These are phyloP conservation scores for Pseudeuparius sepicola DNA, from an alignment of 2,888 invertebrate genomes.

Conservation along the genomic window DNA sequence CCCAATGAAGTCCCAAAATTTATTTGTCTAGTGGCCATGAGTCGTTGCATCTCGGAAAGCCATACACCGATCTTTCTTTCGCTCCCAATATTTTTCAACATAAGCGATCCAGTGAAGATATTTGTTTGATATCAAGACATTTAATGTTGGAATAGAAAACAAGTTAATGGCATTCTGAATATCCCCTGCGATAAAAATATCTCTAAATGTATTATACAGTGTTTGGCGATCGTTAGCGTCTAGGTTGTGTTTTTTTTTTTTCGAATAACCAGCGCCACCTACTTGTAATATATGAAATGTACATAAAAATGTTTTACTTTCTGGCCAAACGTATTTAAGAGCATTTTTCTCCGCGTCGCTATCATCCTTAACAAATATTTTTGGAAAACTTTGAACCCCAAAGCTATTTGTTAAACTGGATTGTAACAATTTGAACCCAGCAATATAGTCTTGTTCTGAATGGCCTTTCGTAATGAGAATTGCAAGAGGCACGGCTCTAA, in stretches of 20 bases:
- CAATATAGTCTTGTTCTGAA: slow-evolving; percentile 8
- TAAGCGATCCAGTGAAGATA: slow-evolving; percentile 13
- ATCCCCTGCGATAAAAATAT: slow-evolving; percentile 6
- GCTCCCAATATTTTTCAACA: slow-evolving; percentile 8
- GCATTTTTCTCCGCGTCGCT: slow-evolving; percentile 5
- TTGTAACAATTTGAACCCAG: slow-evolving; percentile 6
- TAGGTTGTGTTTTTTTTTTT: slow-evolving; percentile 1
- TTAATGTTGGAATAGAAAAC: slow-evolving; percentile 12
- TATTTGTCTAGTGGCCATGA: slow-evolving; percentile 14
- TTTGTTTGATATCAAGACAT: too few relatives aligned
- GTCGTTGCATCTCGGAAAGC: slow-evolving; percentile 10
- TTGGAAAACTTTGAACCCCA: slow-evolving; percentile 10
- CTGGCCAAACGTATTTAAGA: slow-evolving; percentile 2
- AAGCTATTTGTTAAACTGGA: slow-evolving; percentile 8
- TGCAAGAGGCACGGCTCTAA: slow-evolving; percentile 13
- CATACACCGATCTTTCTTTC: slow-evolving; percentile 13
- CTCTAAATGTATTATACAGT: slow-evolving; percentile 6
- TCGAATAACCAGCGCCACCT: slow-evolving; percentile 6
- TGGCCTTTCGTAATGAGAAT: slow-evolving; percentile 13
- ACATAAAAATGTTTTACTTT: slow-evolving; percentile 1
- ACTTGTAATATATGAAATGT: slow-evolving; percentile 5
- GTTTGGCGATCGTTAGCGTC: background rate
- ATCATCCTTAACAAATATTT: slow-evolving; percentile 8
- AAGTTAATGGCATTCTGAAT: slow-evolving; percentile 3
- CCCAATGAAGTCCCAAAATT: slow-evolving; percentile 12